These are phyloP conservation scores for Anagrus nilaparvatae DNA, from an alignment of 1,140 invertebrate genomes.

Conservation along the genomic window DNA sequence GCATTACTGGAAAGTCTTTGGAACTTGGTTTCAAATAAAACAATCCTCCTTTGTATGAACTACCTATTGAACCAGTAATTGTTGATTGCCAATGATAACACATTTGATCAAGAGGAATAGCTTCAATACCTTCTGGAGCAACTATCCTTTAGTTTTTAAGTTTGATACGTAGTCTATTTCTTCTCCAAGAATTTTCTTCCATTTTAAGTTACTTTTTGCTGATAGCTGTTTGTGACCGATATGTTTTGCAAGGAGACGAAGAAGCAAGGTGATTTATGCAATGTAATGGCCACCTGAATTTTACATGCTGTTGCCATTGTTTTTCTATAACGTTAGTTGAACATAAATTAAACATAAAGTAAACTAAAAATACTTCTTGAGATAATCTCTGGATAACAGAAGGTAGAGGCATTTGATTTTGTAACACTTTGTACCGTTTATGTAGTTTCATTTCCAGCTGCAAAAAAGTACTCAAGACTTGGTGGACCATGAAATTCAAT, in stretches of 20 bases:
- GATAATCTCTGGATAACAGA: constrained; percentile 48
- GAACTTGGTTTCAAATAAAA: no score
- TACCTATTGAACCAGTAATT: constrained; percentile 77
- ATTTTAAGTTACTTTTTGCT: constrained; percentile 47
- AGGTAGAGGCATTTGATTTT: constrained; percentile 1
- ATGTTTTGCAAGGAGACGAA: constrained; percentile 63
- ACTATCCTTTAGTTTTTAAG: constrained; percentile 66
- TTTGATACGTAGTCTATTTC: constrained; percentile 63
- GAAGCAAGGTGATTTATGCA: constrained; percentile 43
- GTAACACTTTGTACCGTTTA: constrained; percentile 11
- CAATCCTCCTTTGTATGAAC: constrained; percentile 87
- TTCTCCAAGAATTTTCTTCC: constrained; percentile 63
- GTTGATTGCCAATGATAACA: constrained; percentile 87
- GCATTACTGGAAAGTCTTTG: no score
- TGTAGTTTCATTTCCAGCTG: constrained; percentile 15
- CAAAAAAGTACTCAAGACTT: constrained; percentile 14
- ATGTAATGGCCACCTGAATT: constrained; percentile 73
- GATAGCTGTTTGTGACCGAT: constrained; percentile 66
- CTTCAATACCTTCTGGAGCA: constrained; percentile 83
- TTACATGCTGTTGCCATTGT: constrained; percentile 67
- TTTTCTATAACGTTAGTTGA: constrained; percentile 61
- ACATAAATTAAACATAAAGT: constrained; percentile 76
- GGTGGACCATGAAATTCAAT: constrained; percentile 10
- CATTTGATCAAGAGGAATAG: constrained; percentile 68
- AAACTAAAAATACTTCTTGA: constrained; percentile 71